These are phyloP conservation scores for Mnemiopsis leidyi DNA, from an alignment of 37 sponge, comb jelly and placozoan species.

Conservation along the genomic window DNA sequence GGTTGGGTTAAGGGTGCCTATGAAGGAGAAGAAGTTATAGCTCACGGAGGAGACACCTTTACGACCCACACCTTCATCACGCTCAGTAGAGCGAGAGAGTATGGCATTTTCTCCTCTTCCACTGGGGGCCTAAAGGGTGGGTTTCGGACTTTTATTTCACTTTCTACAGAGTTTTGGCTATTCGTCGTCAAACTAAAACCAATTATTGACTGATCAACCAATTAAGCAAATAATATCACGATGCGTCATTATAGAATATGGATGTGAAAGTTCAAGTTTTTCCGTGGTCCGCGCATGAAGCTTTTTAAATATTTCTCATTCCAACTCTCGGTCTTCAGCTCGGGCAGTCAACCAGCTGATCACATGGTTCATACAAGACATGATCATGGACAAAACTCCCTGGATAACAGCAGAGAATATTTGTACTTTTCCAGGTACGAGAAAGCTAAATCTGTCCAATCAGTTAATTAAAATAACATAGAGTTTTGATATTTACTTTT, in stretches of 20 bases:
- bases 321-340: slow-evolving; percentile 47
- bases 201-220: no score
- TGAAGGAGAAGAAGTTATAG: slow-evolving; percentile 28
- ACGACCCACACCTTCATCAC: slow-evolving; percentile 54
- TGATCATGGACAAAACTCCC: not conserved
- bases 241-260: no score
- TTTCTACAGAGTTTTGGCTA: no score
- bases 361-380: slow-evolving; percentile 28
- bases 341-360: not conserved
- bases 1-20: not conserved
- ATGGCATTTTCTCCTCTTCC: not conserved
- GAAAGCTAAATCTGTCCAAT: not conserved
- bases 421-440: slow-evolving; percentile 45
- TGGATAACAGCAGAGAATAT: not conserved
- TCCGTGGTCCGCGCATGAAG: no score
- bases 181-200: no score
- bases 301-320: no score
- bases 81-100: slow-evolving; percentile 2
- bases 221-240: no score
- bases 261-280: no score
- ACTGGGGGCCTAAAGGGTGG: slow-evolving; percentile 15
- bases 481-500: no score
- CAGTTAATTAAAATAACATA: no score
- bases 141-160: not conserved
- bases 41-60: slow-evolving; percentile 60